Conservation (phyloP, 2,888 invertebrate genomes). For the Ligdia adustata region DNA sequence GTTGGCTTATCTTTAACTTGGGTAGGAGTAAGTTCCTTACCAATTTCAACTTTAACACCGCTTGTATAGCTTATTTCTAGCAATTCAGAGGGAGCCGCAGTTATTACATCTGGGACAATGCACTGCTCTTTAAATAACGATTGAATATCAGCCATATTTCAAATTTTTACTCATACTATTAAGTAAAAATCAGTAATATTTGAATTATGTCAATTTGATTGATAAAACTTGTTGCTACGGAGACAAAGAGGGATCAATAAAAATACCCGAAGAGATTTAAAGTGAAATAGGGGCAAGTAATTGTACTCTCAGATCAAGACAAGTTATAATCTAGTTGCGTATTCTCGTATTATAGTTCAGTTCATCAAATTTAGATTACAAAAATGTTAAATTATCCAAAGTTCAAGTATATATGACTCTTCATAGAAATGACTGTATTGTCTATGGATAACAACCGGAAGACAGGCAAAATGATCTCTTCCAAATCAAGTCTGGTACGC, state of each 20-base stretch:
- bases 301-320: too few species aligned
- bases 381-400: too few species aligned
- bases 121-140: constrained; percentile 75
- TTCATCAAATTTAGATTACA: too few species aligned
- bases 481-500: background rate
- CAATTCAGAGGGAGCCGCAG: constrained; percentile 79
- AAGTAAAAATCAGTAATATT: too few species aligned
- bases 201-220: background rate
- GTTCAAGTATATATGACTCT: background rate
- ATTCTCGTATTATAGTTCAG: too few species aligned
- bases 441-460: background rate
- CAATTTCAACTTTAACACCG: constrained; percentile 79
- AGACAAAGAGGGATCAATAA: too few species aligned
- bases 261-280: too few species aligned
- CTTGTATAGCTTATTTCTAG: constrained; percentile 79
- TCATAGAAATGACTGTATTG: background rate
- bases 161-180: too few species aligned
- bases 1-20: constrained; percentile 88
- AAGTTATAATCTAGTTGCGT: too few species aligned
- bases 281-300: too few species aligned
- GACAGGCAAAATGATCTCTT: background rate
- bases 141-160: constrained; percentile 59
- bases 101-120: constrained; percentile 88
- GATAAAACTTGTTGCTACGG: background rate
- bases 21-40: constrained; percentile 88